A percentile compares a stretch with the other conserved stretches of the same genome.
These are phyloP conservation scores for Apotomis turbidana DNA, from an alignment of 2,888 invertebrate species.

Conservation along the genomic window DNA sequence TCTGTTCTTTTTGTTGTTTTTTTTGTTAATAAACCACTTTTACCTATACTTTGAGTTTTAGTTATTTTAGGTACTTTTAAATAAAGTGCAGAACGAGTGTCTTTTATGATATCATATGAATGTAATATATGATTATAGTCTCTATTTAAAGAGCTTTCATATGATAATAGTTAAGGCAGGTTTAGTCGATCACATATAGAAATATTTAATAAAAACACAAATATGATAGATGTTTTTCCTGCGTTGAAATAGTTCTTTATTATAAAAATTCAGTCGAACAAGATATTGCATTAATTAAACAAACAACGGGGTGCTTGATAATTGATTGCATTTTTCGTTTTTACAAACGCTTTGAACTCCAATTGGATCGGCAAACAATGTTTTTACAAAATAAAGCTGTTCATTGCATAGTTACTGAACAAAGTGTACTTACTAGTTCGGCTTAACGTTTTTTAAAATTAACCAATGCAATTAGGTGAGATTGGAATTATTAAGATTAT, in stretches of 20 bases:
- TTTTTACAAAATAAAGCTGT: background rate
- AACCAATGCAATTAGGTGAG: background rate
- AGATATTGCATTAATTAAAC: background rate
- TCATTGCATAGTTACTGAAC: constrained; percentile 1
- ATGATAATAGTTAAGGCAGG: no score
- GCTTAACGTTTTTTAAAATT: background rate
- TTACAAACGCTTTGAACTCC: background rate
- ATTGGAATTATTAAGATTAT: background rate
- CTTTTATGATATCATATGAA: no score
- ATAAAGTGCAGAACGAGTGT: no score
- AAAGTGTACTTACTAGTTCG: background rate
- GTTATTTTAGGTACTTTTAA: no score
- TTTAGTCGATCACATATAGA: no score
- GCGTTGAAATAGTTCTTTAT: background rate
- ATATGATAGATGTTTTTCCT: no score
- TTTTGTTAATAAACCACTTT: no score
- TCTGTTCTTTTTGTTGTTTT: no score
- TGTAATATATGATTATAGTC: no score
- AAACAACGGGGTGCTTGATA: background rate
- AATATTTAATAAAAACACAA: no score
- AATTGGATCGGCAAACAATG: background rate
- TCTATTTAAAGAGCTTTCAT: no score
- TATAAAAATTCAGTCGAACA: background rate
- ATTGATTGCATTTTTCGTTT: constrained; percentile 1
- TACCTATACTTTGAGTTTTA: no score